Evolutionary conservation across 2,888 invertebrate species (phyloP).

Genomic region (Ischnus inquisitorius): DNA sequence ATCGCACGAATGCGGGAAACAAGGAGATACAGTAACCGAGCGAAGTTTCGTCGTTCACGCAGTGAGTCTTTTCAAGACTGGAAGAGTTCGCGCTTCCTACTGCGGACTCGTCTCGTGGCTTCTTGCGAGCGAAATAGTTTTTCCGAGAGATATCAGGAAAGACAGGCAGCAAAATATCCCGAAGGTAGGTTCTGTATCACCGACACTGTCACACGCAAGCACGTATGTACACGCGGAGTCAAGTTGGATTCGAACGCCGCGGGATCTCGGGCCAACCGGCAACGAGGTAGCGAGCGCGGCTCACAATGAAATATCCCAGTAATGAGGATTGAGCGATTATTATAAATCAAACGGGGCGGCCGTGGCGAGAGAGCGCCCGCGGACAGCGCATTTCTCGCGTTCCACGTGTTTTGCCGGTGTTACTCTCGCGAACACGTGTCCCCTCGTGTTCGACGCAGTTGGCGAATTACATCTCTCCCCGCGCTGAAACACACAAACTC

Average conservation of each 20-base stretch:
- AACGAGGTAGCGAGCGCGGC: slow-evolving; percentile 42
- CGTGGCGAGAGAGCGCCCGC: slow-evolving; percentile 69
- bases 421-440: slow-evolving; percentile 82
- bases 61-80: not conserved
- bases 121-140: slow-evolving; percentile 22
- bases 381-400: slow-evolving; percentile 80
- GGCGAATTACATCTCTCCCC: slow-evolving; percentile 65
- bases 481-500: slow-evolving; percentile 9
- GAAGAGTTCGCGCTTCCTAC: not conserved
- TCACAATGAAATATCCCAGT: slow-evolving; percentile 78
- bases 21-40: not conserved
- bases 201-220: not conserved
- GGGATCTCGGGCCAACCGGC: not conserved
- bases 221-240: not conserved
- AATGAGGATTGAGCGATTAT: slow-evolving; percentile 84
- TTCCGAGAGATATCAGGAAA: slow-evolving; percentile 41
- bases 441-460: slow-evolving; percentile 65
- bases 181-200: slow-evolving; percentile 4
- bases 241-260: not conserved
- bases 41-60: slow-evolving; percentile 3
- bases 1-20: slow-evolving; percentile 27
- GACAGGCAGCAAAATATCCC: slow-evolving; percentile 42
- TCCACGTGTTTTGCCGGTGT: slow-evolving; percentile 83
- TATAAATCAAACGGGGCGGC: slow-evolving; percentile 81
- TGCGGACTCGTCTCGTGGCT: not conserved